Conservation (phyloP, 2,888 invertebrate species). For the Leucania comma region DNA sequence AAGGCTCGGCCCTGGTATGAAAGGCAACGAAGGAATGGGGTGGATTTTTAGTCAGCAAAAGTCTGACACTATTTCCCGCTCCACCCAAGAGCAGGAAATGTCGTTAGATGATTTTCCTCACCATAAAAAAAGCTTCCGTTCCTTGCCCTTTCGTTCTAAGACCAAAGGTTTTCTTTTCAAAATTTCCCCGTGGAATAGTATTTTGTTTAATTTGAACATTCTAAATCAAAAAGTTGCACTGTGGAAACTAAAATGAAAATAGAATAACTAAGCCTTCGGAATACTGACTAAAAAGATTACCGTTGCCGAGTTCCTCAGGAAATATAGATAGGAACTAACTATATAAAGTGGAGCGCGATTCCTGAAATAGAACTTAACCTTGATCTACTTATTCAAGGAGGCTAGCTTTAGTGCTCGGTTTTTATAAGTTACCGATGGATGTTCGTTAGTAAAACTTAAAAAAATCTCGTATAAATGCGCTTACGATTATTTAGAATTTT, state of each 20-base stretch:
- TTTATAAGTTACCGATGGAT: neutral
- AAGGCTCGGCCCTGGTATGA: too few relatives aligned
- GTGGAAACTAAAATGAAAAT: neutral
- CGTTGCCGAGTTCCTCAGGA: neutral
- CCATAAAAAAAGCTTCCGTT: too few relatives aligned
- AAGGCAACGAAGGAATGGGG: too few relatives aligned
- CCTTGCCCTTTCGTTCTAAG: too few relatives aligned
- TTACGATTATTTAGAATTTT: too few relatives aligned
- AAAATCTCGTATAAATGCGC: neutral
- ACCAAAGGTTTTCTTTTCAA: too few relatives aligned
- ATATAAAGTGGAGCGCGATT: constrained; percentile 11
- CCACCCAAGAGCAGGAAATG: too few relatives aligned
- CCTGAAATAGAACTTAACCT: constrained; percentile 33
- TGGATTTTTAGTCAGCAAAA: too few relatives aligned
- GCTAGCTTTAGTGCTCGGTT: neutral
- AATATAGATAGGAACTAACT: neutral
- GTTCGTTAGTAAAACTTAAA: neutral
- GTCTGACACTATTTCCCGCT: too few relatives aligned
- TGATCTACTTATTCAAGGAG: constrained; percentile 7
- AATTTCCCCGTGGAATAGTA: too few relatives aligned
- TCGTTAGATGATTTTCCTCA: too few relatives aligned
- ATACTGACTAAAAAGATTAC: constrained; percentile 20
- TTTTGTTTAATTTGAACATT: neutral
- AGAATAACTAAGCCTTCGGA: neutral
- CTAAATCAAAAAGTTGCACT: constrained; percentile 2